phyloP scores from a whole-genome alignment of 2,113 vertebrate species.

The Brachionichthys hirsutus region DNA sequence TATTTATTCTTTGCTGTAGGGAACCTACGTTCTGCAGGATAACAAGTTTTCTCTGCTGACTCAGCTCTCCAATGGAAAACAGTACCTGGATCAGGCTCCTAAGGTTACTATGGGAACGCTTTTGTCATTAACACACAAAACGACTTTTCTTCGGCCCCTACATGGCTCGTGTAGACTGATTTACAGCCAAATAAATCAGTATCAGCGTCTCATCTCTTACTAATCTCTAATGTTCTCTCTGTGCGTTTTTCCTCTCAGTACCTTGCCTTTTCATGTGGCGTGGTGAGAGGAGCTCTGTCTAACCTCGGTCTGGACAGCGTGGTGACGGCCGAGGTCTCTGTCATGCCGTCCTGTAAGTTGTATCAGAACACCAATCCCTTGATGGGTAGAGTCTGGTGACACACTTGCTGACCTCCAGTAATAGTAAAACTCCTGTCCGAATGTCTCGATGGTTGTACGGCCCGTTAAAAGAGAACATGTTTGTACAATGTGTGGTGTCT shows the following conservation, averaged over 20 bases:
- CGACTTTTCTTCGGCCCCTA: no score
- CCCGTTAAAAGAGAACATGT: no score
- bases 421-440: no score
- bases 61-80: constrained; percentile 80
- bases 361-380: neutral
- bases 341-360: constrained; percentile 86
- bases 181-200: neutral
- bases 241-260: constrained; percentile 69
- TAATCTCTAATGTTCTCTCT: no score
- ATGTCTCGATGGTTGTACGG: no score
- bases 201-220: neutral
- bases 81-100: constrained; percentile 85
- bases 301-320: constrained; percentile 82
- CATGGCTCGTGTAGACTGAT: no score
- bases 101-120: constrained; percentile 71
- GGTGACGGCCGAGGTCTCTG: constrained; percentile 83
- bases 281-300: constrained; percentile 82
- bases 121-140: no score
- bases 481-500: no score
- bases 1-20: constrained; percentile 63
- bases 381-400: no score
- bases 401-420: no score
- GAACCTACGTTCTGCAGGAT: constrained; percentile 86
- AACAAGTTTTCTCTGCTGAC: constrained; percentile 81
- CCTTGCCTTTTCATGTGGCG: constrained; percentile 85